These are phyloP conservation scores for Peromyscus eremicus DNA, from an alignment of 2,797 vertebrate genomes.

Conservation along the genomic window DNA sequence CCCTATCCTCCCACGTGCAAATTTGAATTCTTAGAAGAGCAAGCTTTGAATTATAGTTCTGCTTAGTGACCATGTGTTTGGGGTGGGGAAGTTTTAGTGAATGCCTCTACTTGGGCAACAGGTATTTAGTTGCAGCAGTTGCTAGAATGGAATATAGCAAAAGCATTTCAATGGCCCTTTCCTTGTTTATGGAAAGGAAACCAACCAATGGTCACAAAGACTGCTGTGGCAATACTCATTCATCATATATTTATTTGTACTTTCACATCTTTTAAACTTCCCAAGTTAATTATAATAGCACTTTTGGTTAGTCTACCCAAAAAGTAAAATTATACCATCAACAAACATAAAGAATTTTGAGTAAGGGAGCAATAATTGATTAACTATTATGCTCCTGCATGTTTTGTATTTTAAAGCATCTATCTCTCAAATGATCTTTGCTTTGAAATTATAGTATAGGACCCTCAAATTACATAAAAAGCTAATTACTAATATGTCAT, in stretches of 20 bases:
- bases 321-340: constrained; percentile 31
- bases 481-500: constrained; percentile 30
- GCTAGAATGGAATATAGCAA: background rate
- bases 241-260: background rate
- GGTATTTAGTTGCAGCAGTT: background rate
- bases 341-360: background rate
- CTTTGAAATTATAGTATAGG: constrained; percentile 54
- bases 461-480: constrained; percentile 43
- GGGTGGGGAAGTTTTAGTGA: background rate
- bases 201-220: background rate
- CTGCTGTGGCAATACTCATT: background rate
- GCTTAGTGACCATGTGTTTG: background rate
- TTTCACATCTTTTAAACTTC: background rate
- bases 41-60: background rate
- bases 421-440: constrained; percentile 58
- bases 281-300: background rate
- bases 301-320: constrained; percentile 18
- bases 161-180: background rate
- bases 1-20: background rate
- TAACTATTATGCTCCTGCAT: constrained; percentile 5
- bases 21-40: background rate
- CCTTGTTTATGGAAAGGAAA: background rate
- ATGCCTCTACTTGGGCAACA: background rate
- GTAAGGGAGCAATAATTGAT: constrained; percentile 31
- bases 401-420: constrained; percentile 56